Percentiles rank a stretch among this genome's conserved stretches.
phyloP scores from a whole-genome alignment of 2,888 invertebrate species.

The Chymomyza fuscimana region DNA sequence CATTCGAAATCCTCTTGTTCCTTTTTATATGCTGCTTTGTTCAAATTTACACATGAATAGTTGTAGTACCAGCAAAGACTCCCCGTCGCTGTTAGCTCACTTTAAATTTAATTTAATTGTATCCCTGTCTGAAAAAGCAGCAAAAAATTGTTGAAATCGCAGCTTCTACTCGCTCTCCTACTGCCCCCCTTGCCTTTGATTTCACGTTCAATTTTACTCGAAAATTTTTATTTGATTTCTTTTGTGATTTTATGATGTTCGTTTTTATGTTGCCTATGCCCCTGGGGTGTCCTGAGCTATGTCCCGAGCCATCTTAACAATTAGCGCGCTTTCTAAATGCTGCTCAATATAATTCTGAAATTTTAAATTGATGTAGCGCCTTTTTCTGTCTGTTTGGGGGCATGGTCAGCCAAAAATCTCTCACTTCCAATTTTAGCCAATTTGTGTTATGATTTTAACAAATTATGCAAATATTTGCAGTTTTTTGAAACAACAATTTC shows the following conservation, averaged over 20 bases:
- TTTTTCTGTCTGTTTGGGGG: background rate
- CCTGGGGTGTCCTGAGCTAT: background rate
- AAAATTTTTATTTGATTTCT: conserved; percentile 70
- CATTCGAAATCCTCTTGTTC: conserved; percentile 22
- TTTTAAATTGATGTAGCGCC: conserved; percentile 10
- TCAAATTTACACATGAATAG: conserved; percentile 73
- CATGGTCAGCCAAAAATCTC: too few relatives aligned
- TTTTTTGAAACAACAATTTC: conserved; percentile 64
- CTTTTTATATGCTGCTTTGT: conserved; percentile 37
- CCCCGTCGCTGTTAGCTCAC: conserved; percentile 10
- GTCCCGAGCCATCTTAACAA: conserved; percentile 38
- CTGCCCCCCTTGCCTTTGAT: conserved; percentile 35
- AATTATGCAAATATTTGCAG: conserved; percentile 72
- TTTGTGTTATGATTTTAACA: conserved; percentile 51
- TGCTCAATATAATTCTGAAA: conserved; percentile 40
- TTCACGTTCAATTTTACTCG: conserved; percentile 66
- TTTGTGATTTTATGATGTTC: conserved; percentile 52
- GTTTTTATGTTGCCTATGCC: conserved; percentile 25
- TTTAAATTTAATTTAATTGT: conserved; percentile 71
- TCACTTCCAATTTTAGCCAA: conserved; percentile 23
- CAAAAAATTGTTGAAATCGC: background rate
- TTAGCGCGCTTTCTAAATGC: conserved; percentile 36
- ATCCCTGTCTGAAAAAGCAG: conserved; percentile 38
- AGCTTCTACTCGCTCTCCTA: background rate
- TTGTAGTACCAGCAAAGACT: conserved; percentile 35